phyloP scores from a whole-genome alignment of 2,888 invertebrate species.

The Celastrina argiolus region DNA sequence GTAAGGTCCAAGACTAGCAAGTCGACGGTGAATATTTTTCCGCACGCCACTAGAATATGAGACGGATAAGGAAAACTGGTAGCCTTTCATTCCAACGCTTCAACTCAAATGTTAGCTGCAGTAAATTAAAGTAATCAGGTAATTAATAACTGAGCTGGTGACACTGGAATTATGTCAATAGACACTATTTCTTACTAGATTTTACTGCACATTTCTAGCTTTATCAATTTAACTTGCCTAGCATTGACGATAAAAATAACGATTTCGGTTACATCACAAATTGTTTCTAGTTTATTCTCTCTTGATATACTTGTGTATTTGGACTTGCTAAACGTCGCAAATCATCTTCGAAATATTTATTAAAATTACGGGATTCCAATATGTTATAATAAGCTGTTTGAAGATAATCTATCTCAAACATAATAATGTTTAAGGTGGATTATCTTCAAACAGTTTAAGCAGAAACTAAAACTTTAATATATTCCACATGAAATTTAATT shows the following conservation, averaged over 20 bases:
- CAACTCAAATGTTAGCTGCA: background rate
- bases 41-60: slow-evolving; percentile 2
- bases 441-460: slow-evolving; percentile 23
- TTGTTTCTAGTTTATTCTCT: background rate
- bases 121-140: slow-evolving; percentile 12
- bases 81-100: slow-evolving; percentile 10
- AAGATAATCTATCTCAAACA: too few relatives aligned
- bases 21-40: background rate
- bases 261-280: background rate
- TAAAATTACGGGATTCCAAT: too few relatives aligned
- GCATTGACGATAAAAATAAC: background rate
- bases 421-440: background rate
- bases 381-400: too few relatives aligned
- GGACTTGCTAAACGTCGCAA: too few relatives aligned
- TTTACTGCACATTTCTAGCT: background rate
- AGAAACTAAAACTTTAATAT: slow-evolving; percentile 23
- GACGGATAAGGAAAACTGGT: slow-evolving; percentile 13
- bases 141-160: slow-evolving; percentile 15
- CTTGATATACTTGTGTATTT: too few relatives aligned
- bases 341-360: too few relatives aligned
- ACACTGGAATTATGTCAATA: background rate
- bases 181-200: background rate
- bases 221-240: background rate
- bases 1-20: background rate
- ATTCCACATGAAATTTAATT: slow-evolving; percentile 26